Evolutionary conservation across 2,888 invertebrate species (phyloP).

Genomic region (Hypercompe scribonia): DNA sequence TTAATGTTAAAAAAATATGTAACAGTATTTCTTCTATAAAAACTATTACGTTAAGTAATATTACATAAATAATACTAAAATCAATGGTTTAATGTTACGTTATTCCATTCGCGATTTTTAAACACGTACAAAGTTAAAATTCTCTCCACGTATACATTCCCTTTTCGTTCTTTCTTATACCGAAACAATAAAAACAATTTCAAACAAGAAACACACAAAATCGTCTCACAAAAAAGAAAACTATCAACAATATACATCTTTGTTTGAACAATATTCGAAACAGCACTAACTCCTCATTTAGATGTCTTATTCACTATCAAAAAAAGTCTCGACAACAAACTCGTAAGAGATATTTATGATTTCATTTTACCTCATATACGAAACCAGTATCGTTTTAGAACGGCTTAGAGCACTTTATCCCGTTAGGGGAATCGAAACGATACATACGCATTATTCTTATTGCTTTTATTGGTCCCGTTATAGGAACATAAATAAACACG

Average conservation of each 20-base stretch:
- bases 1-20: too few species aligned
- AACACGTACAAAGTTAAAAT: too few species aligned
- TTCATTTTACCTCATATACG: constrained; percentile 21
- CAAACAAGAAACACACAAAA: neutral
- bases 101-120: too few species aligned
- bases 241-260: neutral
- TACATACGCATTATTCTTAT: constrained; percentile 42
- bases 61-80: too few species aligned
- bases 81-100: too few species aligned
- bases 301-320: constrained; percentile 1
- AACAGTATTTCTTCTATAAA: neutral
- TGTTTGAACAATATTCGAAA: neutral
- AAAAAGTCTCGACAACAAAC: neutral
- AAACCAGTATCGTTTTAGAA: constrained; percentile 24
- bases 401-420: constrained; percentile 24
- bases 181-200: neutral
- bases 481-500: constrained; percentile 47
- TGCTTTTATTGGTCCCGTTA: constrained; percentile 39
- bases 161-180: neutral
- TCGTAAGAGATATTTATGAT: constrained; percentile 22
- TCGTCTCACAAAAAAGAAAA: neutral
- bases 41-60: neutral
- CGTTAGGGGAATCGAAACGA: constrained; percentile 26
- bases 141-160: neutral
- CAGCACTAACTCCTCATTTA: constrained; percentile 13